Evolutionary conservation across 2,797 vertebrate species (phyloP).

Genomic region (Pseudochaenichthys georgianus): DNA sequence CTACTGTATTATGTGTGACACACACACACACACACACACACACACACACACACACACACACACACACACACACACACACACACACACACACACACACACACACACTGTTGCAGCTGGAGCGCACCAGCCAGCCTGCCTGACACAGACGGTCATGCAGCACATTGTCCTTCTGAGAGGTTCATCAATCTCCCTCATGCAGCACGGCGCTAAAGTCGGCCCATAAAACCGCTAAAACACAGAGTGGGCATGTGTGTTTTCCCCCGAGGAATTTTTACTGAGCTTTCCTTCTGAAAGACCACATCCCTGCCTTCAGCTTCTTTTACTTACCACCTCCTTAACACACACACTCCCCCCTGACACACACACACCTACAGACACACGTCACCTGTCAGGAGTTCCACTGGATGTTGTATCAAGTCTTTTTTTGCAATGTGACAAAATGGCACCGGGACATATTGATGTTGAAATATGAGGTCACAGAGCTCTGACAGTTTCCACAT

Average conservation of each 20-base stretch:
- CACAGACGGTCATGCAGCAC: slow-evolving; percentile 64
- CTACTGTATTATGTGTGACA: slow-evolving; percentile 8
- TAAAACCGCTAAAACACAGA: slow-evolving; percentile 81
- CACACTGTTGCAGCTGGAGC: slow-evolving; percentile 38
- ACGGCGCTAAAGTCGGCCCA: slow-evolving; percentile 70
- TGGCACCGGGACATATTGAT: slow-evolving; percentile 43
- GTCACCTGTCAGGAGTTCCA: slow-evolving; percentile 62
- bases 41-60: slow-evolving; percentile 30
- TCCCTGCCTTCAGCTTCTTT: slow-evolving; percentile 47
- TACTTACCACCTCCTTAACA: slow-evolving; percentile 59
- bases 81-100: background rate
- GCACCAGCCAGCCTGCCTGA: slow-evolving; percentile 44
- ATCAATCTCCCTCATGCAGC: slow-evolving; percentile 82
- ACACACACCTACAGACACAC: slow-evolving; percentile 43
- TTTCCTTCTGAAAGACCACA: slow-evolving; percentile 63
- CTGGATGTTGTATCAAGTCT: slow-evolving; percentile 46
- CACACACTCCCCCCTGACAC: slow-evolving; percentile 28
- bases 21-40: slow-evolving; percentile 8
- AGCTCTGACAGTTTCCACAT: slow-evolving; percentile 56
- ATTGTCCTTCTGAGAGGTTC: slow-evolving; percentile 74
- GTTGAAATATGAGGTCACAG: slow-evolving; percentile 67
- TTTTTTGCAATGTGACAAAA: slow-evolving; percentile 54
- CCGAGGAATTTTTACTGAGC: slow-evolving; percentile 80
- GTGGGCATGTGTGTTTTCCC: slow-evolving; percentile 67
- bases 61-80: too few species aligned